Base-by-base conservation (phyloP, 2,888 invertebrate species). In the Mechanitis mazaeus region DNA sequence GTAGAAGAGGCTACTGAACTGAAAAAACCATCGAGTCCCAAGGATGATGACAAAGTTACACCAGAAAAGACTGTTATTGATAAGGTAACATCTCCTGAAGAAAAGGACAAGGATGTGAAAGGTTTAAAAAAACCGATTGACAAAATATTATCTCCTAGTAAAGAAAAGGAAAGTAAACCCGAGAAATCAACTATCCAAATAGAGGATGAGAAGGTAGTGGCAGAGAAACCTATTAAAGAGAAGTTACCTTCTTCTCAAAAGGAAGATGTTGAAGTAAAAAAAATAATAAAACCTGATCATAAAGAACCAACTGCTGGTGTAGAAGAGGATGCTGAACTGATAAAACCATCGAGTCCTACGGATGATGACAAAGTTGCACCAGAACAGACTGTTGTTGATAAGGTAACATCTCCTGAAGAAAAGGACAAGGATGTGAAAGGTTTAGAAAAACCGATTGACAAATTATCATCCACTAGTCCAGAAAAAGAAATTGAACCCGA, bases 311-410 rank as follows among this genome's bases (percentile, higher is more conserved):
- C 58, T 6, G 55, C 67, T 20, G 28, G 50, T 2, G 33, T 42
- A 45, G 59, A 58, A 33, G 64, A 60, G 0, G 54, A 42, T 31
- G 7, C 38, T 58, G 45, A 58, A 55, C 50, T 2, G 1, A 65
- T 70, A 0, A 70, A 66, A 9, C 45, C 31, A 4, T 57, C 60
- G 0, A 72, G 66, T 33, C 64, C 61, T 5, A 60, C 58, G 7
- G 38, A 38, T 2, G 7, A 38, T 1, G 38, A 38, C 0, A 65
- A 68, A 28, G 33, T 54, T 0, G 20, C 35, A 1, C 55, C 64
- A 6, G 64, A 65, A 7, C 50, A 33, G 20, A 54, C 9, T 2
- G 69, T 61, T 42, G 58, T 54, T 9, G 62, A 57, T 1, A 64
- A 68, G 38, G 42, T 33, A 3, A 20, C 33, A 0, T 2, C 38